A percentile compares a stretch with the other conserved stretches of the same genome.
Conservation (phyloP, 1,140 invertebrate genomes). For the Papilio xuthus region DNA sequence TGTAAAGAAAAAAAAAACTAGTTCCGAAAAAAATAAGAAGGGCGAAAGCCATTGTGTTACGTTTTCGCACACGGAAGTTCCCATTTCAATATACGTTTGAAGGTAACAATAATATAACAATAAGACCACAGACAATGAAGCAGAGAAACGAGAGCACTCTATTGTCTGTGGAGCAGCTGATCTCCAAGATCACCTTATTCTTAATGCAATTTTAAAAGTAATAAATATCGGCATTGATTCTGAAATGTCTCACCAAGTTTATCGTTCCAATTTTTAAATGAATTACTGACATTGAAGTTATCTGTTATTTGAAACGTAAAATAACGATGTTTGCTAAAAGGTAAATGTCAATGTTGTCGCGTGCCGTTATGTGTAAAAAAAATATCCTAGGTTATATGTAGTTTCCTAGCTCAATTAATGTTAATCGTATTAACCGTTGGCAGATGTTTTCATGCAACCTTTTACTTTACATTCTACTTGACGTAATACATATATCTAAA, state of each 20-base stretch:
- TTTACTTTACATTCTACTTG: not conserved
- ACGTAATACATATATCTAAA: not conserved
- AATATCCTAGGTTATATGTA: not conserved
- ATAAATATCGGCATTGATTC: slow-evolving; percentile 50
- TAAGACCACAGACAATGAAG: slow-evolving; percentile 53
- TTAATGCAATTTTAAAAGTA: slow-evolving; percentile 40
- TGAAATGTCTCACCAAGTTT: slow-evolving; percentile 8
- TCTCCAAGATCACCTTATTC: slow-evolving; percentile 47
- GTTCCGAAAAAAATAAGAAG: slow-evolving; percentile 61
- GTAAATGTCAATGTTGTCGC: slow-evolving; percentile 4
- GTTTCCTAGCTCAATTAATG: slow-evolving; percentile 22
- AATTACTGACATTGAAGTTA: slow-evolving; percentile 47
- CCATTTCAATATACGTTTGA: slow-evolving; percentile 57
- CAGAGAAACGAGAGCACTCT: slow-evolving; percentile 54
- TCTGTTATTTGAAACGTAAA: not conserved
- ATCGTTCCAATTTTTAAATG: slow-evolving; percentile 56
- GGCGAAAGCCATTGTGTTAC: slow-evolving; percentile 57
- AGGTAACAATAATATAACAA: slow-evolving; percentile 59
- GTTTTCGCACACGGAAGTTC: slow-evolving; percentile 73
- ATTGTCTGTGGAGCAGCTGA: slow-evolving; percentile 64
- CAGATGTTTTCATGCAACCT: slow-evolving; percentile 10
- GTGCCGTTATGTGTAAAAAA: not conserved
- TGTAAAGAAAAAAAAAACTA: slow-evolving; percentile 69
- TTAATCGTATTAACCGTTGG: not conserved
- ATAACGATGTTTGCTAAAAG: slow-evolving; percentile 11